Evolutionary conservation across 2,888 invertebrate species (phyloP).

Genomic region (Gymnosoma rotundatum): DNA sequence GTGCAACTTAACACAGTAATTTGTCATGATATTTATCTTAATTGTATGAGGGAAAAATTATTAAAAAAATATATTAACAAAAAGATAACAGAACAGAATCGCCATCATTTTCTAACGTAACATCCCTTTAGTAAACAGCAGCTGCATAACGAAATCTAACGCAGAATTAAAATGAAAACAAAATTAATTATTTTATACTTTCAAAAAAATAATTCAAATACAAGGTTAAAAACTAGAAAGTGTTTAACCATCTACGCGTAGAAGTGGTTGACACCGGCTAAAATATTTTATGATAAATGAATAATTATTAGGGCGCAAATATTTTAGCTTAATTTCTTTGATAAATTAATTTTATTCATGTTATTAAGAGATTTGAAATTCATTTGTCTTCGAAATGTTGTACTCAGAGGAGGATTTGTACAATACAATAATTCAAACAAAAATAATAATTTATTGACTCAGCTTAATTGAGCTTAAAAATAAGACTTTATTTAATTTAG

Average conservation of each 20-base stretch:
- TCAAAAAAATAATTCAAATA: conserved; percentile 23
- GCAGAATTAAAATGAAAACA: conserved; percentile 1
- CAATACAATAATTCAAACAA: background rate
- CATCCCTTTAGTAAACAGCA: too few relatives aligned
- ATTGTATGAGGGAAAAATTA: too few relatives aligned
- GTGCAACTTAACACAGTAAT: too few relatives aligned
- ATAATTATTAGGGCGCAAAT: conserved; percentile 13
- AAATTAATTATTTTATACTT: conserved; percentile 15
- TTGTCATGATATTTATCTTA: too few relatives aligned
- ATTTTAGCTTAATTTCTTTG: too few relatives aligned
- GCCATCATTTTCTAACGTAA: too few relatives aligned
- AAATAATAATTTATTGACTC: background rate
- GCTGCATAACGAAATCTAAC: conserved; percentile 2
- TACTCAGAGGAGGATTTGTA: conserved; percentile 2
- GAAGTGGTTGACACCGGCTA: conserved; percentile 23
- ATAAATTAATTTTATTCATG: background rate
- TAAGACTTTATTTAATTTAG: conserved; percentile 15
- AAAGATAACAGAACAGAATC: too few relatives aligned
- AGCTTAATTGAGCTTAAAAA: background rate
- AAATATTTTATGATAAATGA: conserved; percentile 11
- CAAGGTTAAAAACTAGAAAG: conserved; percentile 31
- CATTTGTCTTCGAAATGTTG: conserved; percentile 22
- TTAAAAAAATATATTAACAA: too few relatives aligned
- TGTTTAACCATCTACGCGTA: background rate
- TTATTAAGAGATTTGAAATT: conserved; percentile 8